Percentiles rank a stretch among this genome's conserved stretches.
These are phyloP conservation scores for Megalopta genalis DNA, from an alignment of 1,140 invertebrate genomes.

Conservation along the genomic window DNA sequence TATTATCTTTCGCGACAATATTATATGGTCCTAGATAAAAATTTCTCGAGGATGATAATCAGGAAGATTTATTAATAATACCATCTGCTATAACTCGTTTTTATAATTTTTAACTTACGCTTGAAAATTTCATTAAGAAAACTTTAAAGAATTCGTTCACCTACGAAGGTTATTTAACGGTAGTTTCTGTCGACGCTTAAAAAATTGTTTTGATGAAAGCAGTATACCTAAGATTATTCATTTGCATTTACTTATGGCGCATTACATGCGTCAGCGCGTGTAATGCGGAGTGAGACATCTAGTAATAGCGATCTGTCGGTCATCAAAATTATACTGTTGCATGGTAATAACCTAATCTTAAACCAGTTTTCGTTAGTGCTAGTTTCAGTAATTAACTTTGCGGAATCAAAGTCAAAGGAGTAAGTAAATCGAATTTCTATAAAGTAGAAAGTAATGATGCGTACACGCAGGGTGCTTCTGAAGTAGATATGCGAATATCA, in stretches of 20 bases:
- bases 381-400: neutral
- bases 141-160: too few species aligned
- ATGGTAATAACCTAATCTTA: neutral
- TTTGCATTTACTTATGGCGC: neutral
- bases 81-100: too few species aligned
- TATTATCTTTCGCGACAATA: too few species aligned
- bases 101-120: too few species aligned
- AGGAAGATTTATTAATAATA: too few species aligned
- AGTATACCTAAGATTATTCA: neutral
- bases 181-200: too few species aligned
- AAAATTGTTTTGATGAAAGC: neutral
- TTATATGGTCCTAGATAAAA: too few species aligned
- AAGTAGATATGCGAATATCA: too few species aligned
- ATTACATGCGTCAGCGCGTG: neutral
- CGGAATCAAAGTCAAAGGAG: neutral
- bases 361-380: slow-evolving; percentile 18
- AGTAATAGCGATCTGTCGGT: neutral
- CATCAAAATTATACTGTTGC: slow-evolving; percentile 1
- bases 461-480: too few species aligned
- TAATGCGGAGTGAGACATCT: neutral
- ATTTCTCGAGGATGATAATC: too few species aligned
- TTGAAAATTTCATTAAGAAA: too few species aligned
- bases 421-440: neutral
- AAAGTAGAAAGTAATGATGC: neutral
- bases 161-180: too few species aligned